phyloP scores from a whole-genome alignment of 92 coral and sea anemone genomes.

The Zoanthus gigantus region DNA sequence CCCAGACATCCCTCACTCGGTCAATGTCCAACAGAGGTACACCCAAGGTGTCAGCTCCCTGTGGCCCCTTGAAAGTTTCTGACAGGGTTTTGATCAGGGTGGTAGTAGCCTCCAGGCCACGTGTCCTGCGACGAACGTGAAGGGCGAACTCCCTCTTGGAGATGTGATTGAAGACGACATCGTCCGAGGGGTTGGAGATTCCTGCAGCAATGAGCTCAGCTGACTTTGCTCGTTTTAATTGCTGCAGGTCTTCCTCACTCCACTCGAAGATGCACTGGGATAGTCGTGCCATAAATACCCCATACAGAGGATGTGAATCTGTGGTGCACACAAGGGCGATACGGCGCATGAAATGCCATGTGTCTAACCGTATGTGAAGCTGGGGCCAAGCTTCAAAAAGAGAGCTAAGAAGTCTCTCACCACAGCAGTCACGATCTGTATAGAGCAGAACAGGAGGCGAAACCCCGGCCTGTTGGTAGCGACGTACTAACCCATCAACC shows the following conservation, averaged over 20 bases:
- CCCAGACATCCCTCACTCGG: neutral
- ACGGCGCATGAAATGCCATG: slow-evolving; percentile 48
- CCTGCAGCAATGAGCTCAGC: slow-evolving; percentile 9
- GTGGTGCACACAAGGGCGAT: slow-evolving; percentile 25
- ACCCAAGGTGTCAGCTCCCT: slow-evolving; percentile 46
- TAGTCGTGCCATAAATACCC: neutral
- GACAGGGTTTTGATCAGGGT: neutral
- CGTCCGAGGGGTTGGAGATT: neutral
- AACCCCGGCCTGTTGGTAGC: neutral
- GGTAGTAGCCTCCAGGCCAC: neutral
- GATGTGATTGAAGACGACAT: neutral
- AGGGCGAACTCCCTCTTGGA: slow-evolving; percentile 33
- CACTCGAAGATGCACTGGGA: slow-evolving; percentile 44
- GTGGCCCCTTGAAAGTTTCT: slow-evolving; percentile 24
- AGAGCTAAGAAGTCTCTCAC: slow-evolving; percentile 1
- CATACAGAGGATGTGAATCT: slow-evolving; percentile 39
- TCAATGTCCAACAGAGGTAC: slow-evolving; percentile 20
- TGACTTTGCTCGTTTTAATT: slow-evolving; percentile 27
- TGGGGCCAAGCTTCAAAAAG: slow-evolving; percentile 9
- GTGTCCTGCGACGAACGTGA: neutral
- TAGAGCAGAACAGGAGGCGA: neutral
- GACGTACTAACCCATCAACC: neutral
- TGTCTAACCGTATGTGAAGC: slow-evolving; percentile 21
- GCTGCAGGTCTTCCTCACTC: neutral
- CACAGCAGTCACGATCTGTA: neutral